These are phyloP conservation scores for Atrichornis clamosus DNA, from an alignment of 2,113 vertebrate genomes.

Conservation along the genomic window DNA sequence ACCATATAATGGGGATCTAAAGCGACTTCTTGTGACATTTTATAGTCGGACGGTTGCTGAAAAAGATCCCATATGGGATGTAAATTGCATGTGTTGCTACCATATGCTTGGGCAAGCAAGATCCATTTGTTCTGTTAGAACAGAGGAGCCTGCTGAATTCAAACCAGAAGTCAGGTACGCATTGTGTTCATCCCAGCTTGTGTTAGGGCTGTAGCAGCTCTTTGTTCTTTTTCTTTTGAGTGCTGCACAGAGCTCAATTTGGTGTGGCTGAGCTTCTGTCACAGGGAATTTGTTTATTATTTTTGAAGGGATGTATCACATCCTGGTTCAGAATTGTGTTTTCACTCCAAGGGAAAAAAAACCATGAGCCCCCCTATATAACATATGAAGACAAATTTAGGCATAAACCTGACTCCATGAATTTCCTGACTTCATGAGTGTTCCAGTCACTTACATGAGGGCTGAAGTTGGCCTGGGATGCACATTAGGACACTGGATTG, in stretches of 20 bases:
- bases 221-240: not conserved
- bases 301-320: not conserved
- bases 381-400: not conserved
- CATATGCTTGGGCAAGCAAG: conserved; percentile 44
- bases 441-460: not conserved
- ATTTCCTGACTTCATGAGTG: not conserved
- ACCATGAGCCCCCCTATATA: not conserved
- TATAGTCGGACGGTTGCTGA: not conserved
- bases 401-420: not conserved
- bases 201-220: not conserved
- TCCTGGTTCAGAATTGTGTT: not conserved
- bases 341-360: not conserved
- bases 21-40: not conserved
- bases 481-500: not conserved
- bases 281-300: not conserved
- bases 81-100: conserved; percentile 36
- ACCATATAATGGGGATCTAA: not conserved
- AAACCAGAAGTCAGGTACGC: conserved; percentile 7
- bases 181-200: not conserved
- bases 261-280: not conserved
- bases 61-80: conserved; percentile 42
- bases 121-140: conserved; percentile 43
- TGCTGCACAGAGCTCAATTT: not conserved
- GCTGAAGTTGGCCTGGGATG: not conserved
- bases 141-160: conserved; percentile 35